Percentiles rank a stretch among this genome's conserved stretches.
These are phyloP conservation scores for Philonicus albiceps DNA, from an alignment of 2,888 invertebrate species.

Conservation along the genomic window DNA sequence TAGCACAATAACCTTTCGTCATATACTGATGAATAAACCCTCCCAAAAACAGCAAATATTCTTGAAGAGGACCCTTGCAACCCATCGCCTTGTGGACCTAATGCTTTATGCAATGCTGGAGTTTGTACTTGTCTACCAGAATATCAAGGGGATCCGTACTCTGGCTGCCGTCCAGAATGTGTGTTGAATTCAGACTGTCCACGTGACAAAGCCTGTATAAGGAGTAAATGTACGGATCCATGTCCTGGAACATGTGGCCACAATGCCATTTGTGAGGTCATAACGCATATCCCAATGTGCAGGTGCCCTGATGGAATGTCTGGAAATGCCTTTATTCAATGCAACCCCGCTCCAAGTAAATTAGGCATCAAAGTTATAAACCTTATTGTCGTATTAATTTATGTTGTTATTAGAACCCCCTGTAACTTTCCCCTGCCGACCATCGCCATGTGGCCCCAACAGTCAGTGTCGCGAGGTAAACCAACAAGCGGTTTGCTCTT, in stretches of 20 bases:
- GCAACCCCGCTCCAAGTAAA: slow-evolving; percentile 62
- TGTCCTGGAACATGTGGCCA: slow-evolving; percentile 77
- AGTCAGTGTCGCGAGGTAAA: slow-evolving; percentile 73
- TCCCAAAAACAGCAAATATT: slow-evolving; percentile 7
- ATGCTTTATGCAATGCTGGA: slow-evolving; percentile 73
- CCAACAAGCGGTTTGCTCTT: slow-evolving; percentile 72
- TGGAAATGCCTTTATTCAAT: slow-evolving; percentile 81
- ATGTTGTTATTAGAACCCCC: slow-evolving; percentile 61
- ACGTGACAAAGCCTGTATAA: slow-evolving; percentile 73
- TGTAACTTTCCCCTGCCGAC: slow-evolving; percentile 68
- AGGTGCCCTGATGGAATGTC: slow-evolving; percentile 77
- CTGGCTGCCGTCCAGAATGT: slow-evolving; percentile 81
- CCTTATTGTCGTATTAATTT: not conserved
- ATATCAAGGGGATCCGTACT: slow-evolving; percentile 77
- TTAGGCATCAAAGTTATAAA: not conserved
- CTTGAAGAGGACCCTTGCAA: slow-evolving; percentile 68
- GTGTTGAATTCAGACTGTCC: slow-evolving; percentile 77
- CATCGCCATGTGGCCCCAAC: slow-evolving; percentile 77
- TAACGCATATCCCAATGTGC: slow-evolving; percentile 81
- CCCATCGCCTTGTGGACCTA: slow-evolving; percentile 79
- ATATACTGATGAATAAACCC: not conserved
- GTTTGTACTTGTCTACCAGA: slow-evolving; percentile 75
- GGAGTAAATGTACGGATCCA: slow-evolving; percentile 78
- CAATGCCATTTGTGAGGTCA: slow-evolving; percentile 81
- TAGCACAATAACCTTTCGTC: not conserved